Percentiles rank a stretch among this genome's conserved stretches.
Conservation (phyloP, 2,113 vertebrate genomes). For the Myodes glareolus region DNA sequence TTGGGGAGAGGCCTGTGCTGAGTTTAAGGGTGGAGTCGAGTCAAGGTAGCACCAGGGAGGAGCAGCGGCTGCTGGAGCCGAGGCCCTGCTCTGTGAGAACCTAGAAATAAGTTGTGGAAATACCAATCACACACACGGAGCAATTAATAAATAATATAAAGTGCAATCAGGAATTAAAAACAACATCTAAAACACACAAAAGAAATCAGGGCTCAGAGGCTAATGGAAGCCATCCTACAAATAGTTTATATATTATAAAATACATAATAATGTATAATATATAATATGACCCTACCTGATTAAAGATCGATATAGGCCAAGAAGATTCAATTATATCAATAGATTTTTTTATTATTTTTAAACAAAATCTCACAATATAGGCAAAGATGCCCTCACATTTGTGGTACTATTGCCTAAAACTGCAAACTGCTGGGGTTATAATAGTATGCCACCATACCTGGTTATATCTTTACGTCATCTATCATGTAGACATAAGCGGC, state of each 20-base stretch:
- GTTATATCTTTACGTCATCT: background rate
- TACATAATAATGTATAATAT: background rate
- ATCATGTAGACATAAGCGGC: too few relatives aligned
- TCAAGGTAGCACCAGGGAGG: too few relatives aligned
- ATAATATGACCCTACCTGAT: background rate
- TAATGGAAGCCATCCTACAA: background rate
- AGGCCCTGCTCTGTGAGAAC: background rate
- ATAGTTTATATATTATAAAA: background rate
- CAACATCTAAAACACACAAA: background rate
- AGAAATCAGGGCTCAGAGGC: background rate
- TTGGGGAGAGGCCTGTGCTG: background rate
- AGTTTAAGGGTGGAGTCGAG: background rate
- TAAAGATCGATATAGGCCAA: background rate
- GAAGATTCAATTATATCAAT: background rate
- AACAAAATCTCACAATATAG: background rate
- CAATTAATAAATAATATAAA: slow-evolving; percentile 42
- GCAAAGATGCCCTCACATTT: background rate
- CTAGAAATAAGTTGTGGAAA: background rate
- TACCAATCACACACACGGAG: background rate
- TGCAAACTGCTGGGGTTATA: background rate
- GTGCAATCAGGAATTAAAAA: background rate
- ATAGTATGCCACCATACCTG: background rate
- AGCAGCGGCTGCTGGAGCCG: background rate
- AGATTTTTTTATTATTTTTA: background rate
- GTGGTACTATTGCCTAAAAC: background rate